Conservation (phyloP, 2,797 vertebrate genomes). For the Hyperoplus immaculatus region DNA sequence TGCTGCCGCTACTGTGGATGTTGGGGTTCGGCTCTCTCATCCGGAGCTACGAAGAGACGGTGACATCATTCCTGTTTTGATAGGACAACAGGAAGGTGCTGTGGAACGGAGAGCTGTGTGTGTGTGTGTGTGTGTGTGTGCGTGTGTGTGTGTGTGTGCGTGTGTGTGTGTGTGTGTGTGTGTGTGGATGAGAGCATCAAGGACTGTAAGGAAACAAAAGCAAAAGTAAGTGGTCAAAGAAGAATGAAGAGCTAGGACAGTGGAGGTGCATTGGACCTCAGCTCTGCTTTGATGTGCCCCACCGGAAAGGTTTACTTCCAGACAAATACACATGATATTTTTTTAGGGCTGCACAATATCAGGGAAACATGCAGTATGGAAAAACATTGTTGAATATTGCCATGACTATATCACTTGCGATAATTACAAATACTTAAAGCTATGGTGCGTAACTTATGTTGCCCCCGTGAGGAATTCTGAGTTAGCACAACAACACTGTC, state of each 20-base stretch:
- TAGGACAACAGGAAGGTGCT: constrained; percentile 68
- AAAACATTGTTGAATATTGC: too few relatives aligned
- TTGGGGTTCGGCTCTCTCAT: constrained; percentile 60
- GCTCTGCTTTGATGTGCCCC: constrained; percentile 45
- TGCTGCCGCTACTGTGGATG: constrained; percentile 69
- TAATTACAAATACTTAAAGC: too few relatives aligned
- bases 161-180: not conserved
- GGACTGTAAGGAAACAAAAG: constrained; percentile 33
- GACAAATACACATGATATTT: constrained; percentile 36
- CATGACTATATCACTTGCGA: too few relatives aligned
- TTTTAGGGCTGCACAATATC: too few relatives aligned
- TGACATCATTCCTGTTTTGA: constrained; percentile 79
- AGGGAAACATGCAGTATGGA: too few relatives aligned
- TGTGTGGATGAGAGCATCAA: constrained; percentile 34
- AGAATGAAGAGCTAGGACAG: constrained; percentile 6
- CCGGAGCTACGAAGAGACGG: constrained; percentile 52
- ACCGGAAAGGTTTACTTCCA: constrained; percentile 41
- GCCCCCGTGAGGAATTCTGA: too few relatives aligned
- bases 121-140: too few relatives aligned
- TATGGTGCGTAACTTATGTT: too few relatives aligned
- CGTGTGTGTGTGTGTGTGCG: too few relatives aligned
- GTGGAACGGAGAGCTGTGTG: constrained; percentile 31
- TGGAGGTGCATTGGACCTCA: constrained; percentile 22
- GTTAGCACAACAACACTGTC: too few relatives aligned
- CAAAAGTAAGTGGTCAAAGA: constrained; percentile 43